Evolutionary conservation across 1,140 invertebrate species (phyloP).

Genomic region (Drosophila ohnishii): DNA sequence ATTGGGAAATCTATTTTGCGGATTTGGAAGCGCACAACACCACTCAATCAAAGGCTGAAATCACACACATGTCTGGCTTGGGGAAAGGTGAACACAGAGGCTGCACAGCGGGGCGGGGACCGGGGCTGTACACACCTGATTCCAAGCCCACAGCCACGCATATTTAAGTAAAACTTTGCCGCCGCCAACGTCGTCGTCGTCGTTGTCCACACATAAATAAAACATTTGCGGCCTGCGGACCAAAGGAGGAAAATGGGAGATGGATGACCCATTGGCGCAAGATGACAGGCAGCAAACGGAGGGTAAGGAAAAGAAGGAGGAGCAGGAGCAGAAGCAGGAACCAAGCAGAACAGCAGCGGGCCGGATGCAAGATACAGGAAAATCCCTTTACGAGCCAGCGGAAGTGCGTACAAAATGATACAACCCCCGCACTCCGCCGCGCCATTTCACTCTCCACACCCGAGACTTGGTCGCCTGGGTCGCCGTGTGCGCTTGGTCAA

Average conservation of each 20-base stretch:
- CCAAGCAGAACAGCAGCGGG: conserved; percentile 16
- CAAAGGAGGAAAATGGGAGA: conserved; percentile 70
- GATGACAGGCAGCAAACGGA: conserved; percentile 57
- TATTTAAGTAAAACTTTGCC: conserved; percentile 74
- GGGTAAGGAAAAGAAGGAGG: conserved; percentile 3
- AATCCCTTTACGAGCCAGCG: conserved; percentile 79
- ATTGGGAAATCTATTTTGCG: conserved; percentile 81
- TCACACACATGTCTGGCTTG: conserved; percentile 49
- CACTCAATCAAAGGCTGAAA: conserved; percentile 77
- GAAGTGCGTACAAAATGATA: conserved; percentile 82
- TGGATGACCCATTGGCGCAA: conserved; percentile 81
- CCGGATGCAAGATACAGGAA: conserved; percentile 70
- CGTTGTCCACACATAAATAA: conserved; percentile 79
- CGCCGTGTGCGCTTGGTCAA: conserved; percentile 72
- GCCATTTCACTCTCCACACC: conserved; percentile 13
- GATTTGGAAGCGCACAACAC: conserved; percentile 72
- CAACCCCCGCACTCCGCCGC: conserved; percentile 25
- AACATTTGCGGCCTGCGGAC: conserved; percentile 76
- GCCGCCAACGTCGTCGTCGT: conserved; percentile 38
- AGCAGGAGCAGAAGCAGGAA: conserved; percentile 1
- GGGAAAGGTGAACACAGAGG: background rate
- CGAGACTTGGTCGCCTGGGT: conserved; percentile 16
- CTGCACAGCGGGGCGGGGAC: background rate
- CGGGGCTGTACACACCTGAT: conserved; percentile 52
- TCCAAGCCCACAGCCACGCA: conserved; percentile 47